phyloP scores from a whole-genome alignment of 1,140 invertebrate genomes.

The Paralvinella palmiformis region DNA sequence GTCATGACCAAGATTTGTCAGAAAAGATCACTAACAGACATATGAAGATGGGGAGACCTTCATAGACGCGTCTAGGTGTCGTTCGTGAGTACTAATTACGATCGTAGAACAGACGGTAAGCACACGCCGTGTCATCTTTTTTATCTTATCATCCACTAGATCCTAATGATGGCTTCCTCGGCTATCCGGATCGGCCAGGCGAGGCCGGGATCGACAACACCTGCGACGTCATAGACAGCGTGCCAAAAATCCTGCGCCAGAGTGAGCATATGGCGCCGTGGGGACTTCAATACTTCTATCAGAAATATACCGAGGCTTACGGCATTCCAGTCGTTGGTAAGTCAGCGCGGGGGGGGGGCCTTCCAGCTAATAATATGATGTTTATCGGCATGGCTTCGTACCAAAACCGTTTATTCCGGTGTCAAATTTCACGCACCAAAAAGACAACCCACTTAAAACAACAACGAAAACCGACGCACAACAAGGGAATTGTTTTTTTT shows the following conservation, averaged over 20 bases:
- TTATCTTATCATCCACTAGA: too few species aligned
- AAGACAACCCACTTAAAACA: neutral
- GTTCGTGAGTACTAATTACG: neutral
- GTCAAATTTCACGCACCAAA: neutral
- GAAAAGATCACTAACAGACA: too few species aligned
- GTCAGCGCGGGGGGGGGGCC: slow-evolving; percentile 4
- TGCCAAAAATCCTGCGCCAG: slow-evolving; percentile 20
- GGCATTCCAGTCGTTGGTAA: slow-evolving; percentile 38
- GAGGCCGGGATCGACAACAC: slow-evolving; percentile 22
- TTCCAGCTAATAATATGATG: neutral
- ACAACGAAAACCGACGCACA: neutral
- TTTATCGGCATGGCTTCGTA: neutral
- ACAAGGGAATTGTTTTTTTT: neutral
- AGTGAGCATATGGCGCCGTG: slow-evolving; percentile 20
- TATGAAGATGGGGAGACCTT: too few species aligned
- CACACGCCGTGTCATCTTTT: too few species aligned
- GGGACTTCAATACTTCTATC: slow-evolving; percentile 30
- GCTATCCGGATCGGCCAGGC: slow-evolving; percentile 19
- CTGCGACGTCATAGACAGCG: slow-evolving; percentile 22
- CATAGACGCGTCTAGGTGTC: too few species aligned
- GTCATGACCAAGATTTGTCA: too few species aligned
- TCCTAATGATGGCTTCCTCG: too few species aligned
- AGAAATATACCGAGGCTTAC: slow-evolving; percentile 40
- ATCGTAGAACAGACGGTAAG: neutral
- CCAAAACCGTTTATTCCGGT: neutral